phyloP scores from a whole-genome alignment of 2,888 invertebrate species.

The Dione juno region DNA sequence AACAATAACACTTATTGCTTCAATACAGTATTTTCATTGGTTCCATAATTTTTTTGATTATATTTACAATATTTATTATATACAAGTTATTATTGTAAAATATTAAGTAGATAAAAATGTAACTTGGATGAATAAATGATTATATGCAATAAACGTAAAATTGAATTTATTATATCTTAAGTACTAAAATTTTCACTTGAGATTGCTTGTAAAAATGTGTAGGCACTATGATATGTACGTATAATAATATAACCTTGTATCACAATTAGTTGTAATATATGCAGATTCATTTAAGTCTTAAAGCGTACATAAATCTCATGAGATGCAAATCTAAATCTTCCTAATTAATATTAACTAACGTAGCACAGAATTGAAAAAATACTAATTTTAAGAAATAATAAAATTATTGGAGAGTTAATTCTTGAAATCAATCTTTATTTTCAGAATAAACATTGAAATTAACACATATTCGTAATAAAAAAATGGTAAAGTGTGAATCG shows the following conservation, averaged over 20 bases:
- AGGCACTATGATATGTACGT: background rate
- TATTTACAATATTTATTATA: background rate
- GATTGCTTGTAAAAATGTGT: background rate
- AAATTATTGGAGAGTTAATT: too few relatives aligned
- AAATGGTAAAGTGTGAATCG: too few relatives aligned
- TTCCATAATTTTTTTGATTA: background rate
- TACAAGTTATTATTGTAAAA: background rate
- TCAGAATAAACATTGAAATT: too few relatives aligned
- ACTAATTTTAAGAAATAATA: too few relatives aligned
- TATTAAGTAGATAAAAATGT: background rate
- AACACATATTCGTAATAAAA: too few relatives aligned
- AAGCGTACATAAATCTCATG: background rate
- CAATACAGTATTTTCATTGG: background rate
- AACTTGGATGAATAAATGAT: background rate
- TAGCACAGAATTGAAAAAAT: too few relatives aligned
- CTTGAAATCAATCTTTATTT: too few relatives aligned
- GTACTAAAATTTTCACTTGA: background rate
- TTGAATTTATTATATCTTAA: background rate
- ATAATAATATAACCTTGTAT: background rate
- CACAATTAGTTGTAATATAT: background rate
- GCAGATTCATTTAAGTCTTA: background rate
- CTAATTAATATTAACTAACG: too few relatives aligned
- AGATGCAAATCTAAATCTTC: background rate
- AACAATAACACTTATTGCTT: background rate
- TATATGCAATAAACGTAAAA: background rate